Evolutionary conservation across 2,797 vertebrate species (phyloP).

Genomic region (Psittacula echo): DNA sequence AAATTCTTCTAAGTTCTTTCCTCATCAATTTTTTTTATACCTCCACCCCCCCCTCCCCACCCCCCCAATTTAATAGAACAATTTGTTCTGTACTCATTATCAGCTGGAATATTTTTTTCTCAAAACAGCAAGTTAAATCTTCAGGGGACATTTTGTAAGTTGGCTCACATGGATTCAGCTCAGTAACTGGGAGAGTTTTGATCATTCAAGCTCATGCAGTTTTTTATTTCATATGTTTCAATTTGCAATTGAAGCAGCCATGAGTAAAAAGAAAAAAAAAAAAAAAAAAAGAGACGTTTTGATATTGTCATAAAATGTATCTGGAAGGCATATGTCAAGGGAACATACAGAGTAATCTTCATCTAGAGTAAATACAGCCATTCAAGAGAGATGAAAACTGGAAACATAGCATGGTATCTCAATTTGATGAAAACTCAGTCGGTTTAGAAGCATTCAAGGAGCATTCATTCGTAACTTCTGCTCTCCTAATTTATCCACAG

Average conservation of each 20-base stretch:
- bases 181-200: slow-evolving; percentile 54
- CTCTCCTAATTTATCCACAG: slow-evolving; percentile 12
- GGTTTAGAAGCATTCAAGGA: slow-evolving; percentile 45
- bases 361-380: slow-evolving; percentile 66
- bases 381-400: slow-evolving; percentile 56
- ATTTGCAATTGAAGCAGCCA: slow-evolving; percentile 52
- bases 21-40: background rate
- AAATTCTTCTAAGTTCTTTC: slow-evolving; percentile 8
- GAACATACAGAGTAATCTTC: slow-evolving; percentile 60
- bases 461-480: slow-evolving; percentile 3
- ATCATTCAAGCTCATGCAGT: slow-evolving; percentile 3
- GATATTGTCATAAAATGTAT: slow-evolving; percentile 54
- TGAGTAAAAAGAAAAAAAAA: background rate
- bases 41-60: too few species aligned
- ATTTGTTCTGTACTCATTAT: slow-evolving; percentile 27
- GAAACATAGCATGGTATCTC: slow-evolving; percentile 49
- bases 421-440: slow-evolving; percentile 51
- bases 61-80: background rate
- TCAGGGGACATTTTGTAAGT: slow-evolving; percentile 25
- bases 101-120: slow-evolving; percentile 22
- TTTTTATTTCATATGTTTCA: slow-evolving; percentile 55
- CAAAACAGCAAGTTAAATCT: slow-evolving; percentile 34
- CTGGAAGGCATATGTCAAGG: slow-evolving; percentile 65
- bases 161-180: slow-evolving; percentile 33
- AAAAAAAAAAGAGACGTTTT: background rate